Conservation (phyloP, 2,888 invertebrate species). For the Cremastinae sp. region DNA sequence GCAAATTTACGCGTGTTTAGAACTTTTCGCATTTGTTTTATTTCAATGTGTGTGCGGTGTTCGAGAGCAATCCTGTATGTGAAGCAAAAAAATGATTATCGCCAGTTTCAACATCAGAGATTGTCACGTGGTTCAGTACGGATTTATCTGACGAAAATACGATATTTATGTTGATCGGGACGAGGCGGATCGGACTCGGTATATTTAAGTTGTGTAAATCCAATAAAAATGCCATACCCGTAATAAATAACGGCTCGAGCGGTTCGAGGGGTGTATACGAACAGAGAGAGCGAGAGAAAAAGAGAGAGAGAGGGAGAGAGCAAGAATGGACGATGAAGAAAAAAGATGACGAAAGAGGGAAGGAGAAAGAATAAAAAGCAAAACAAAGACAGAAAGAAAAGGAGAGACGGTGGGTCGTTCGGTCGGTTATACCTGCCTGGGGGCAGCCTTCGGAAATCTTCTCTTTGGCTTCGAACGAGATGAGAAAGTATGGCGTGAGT, state of each 20-base stretch:
- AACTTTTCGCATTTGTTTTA: not conserved
- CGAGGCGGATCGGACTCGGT: conserved; percentile 72
- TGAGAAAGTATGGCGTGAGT: conserved; percentile 70
- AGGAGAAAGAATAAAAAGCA: conserved; percentile 43
- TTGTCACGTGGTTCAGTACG: conserved; percentile 35
- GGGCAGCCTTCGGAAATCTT: conserved; percentile 65
- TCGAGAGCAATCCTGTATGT: too few relatives aligned
- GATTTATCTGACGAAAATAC: conserved; percentile 69
- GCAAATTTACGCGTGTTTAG: too few relatives aligned
- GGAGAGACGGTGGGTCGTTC: conserved; percentile 60
- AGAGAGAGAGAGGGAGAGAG: conserved; percentile 36
- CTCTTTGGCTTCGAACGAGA: conserved; percentile 76
- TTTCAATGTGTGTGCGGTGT: not conserved
- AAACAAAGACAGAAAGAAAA: conserved; percentile 43
- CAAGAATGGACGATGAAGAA: conserved; percentile 34
- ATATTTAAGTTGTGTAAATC: conserved; percentile 80
- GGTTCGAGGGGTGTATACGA: conserved; percentile 59
- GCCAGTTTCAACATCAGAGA: conserved; percentile 15
- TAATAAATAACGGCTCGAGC: conserved; percentile 78
- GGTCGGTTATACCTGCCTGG: conserved; percentile 76
- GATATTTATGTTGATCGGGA: conserved; percentile 76
- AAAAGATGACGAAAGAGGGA: conserved; percentile 24
- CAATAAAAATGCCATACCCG: conserved; percentile 79
- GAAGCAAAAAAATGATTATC: conserved; percentile 5
- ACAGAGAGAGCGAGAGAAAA: conserved; percentile 9